phyloP scores from a whole-genome alignment of 2,113 vertebrate species.

The Gnathonemus echidnorhynchus region DNA sequence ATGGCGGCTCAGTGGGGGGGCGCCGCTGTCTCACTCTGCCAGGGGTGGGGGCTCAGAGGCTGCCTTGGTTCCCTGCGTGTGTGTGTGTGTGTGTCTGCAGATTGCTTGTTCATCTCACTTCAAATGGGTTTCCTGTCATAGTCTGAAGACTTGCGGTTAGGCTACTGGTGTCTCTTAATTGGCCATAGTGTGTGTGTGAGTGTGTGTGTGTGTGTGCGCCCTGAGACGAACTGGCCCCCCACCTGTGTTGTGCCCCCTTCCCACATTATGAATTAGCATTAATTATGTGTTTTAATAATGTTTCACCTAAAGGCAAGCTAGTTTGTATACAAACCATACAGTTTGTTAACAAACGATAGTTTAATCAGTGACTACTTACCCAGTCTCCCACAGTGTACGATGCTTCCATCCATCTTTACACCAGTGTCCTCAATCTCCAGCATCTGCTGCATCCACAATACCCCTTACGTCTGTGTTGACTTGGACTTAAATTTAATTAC shows the following conservation, averaged over 20 bases:
- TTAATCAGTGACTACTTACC: neutral
- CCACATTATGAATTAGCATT: neutral
- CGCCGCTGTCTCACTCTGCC: neutral
- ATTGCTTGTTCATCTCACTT: neutral
- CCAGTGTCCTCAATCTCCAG: neutral
- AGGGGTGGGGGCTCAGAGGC: neutral
- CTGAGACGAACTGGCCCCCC: neutral
- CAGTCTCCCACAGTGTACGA: neutral
- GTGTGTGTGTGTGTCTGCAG: neutral
- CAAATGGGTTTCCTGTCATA: neutral
- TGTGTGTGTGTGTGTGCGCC: neutral
- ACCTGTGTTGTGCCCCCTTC: neutral
- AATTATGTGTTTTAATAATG: neutral
- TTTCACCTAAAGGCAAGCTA: neutral
- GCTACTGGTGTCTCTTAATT: neutral
- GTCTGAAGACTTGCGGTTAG: neutral
- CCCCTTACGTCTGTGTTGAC: neutral
- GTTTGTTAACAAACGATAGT: neutral
- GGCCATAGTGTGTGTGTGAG: neutral
- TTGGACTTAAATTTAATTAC: neutral
- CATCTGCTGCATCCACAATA: neutral
- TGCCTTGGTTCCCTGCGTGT: neutral
- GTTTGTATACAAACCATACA: neutral
- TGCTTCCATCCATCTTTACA: neutral
- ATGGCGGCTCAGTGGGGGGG: neutral